Evolutionary conservation across 2,797 vertebrate species (phyloP).

Genomic region (Setipinna tenuifilis): DNA sequence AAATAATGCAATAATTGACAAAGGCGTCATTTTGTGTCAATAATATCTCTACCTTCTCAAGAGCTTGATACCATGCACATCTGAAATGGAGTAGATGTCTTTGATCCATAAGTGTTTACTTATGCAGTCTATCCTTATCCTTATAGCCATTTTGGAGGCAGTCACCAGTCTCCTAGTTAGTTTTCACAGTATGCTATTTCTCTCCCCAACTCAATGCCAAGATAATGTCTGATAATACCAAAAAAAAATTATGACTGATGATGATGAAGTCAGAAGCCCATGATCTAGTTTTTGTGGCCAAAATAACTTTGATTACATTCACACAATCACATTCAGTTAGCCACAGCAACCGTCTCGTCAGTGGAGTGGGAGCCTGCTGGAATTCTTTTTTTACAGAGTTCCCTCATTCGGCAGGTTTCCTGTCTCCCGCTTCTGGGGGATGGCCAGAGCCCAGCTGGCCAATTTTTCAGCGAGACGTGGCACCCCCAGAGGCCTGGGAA

Average conservation of each 20-base stretch:
- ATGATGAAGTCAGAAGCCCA: background rate
- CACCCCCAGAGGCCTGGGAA: background rate
- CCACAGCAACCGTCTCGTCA: background rate
- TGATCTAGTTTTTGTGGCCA: background rate
- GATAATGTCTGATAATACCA: background rate
- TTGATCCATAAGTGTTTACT: slow-evolving; percentile 22
- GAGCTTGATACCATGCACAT: background rate
- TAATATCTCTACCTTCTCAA: slow-evolving; percentile 20
- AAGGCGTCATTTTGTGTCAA: slow-evolving; percentile 47
- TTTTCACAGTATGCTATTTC: background rate
- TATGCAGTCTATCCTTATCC: background rate
- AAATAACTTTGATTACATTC: background rate
- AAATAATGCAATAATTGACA: slow-evolving; percentile 57
- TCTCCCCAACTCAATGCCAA: background rate
- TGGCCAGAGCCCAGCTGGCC: background rate
- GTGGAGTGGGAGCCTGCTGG: background rate
- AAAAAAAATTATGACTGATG: background rate
- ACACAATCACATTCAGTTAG: background rate
- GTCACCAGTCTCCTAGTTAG: background rate
- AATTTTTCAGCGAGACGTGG: background rate
- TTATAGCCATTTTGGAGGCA: background rate
- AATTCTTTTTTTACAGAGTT: background rate
- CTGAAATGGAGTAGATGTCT: slow-evolving; percentile 10
- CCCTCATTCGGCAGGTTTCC: slow-evolving; percentile 19
- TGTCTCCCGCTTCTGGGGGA: background rate